Conservation (phyloP, 1,140 invertebrate genomes). For the Charaxes varanes region DNA sequence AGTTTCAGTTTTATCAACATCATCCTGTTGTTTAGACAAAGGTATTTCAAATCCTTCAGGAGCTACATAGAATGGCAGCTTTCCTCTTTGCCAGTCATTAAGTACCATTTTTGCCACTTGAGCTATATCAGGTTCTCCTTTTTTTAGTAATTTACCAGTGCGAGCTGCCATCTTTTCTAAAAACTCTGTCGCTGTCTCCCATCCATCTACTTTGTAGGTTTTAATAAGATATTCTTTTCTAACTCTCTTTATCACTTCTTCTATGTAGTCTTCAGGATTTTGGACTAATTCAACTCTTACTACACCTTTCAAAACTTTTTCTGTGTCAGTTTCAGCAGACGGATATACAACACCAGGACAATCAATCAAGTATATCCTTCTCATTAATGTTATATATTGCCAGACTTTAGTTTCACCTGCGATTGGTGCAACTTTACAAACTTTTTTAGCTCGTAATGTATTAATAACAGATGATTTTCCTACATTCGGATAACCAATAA, state of each 20-base stretch:
- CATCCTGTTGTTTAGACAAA: constrained; percentile 47
- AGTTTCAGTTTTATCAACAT: constrained; percentile 30
- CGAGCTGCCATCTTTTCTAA: constrained; percentile 91
- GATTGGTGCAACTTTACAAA: constrained; percentile 98
- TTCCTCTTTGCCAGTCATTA: constrained; percentile 99
- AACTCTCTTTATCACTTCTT: constrained; percentile 89
- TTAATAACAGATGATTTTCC: constrained; percentile 99
- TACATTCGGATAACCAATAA: constrained; percentile 99
- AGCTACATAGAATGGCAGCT: constrained; percentile 94
- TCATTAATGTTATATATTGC: constrained; percentile 99
- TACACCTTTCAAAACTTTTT: constrained; percentile 96
- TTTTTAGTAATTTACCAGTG: constrained; percentile 94
- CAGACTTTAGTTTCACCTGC: constrained; percentile 99
- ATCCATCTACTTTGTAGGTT: constrained; percentile 91
- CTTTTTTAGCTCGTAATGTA: constrained; percentile 94
- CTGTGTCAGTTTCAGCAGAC: constrained; percentile 91
- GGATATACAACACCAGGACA: constrained; percentile 99
- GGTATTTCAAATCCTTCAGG: constrained; percentile 86
- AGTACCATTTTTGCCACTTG: constrained; percentile 95
- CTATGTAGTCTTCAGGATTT: constrained; percentile 96
- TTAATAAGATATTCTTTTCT: constrained; percentile 92
- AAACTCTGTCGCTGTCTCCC: constrained; percentile 90
- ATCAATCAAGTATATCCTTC: constrained; percentile 97
- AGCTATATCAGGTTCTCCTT: constrained; percentile 94
- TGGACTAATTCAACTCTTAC: constrained; percentile 96